phyloP scores from a whole-genome alignment of 1,140 invertebrate species.

The Proales similis region DNA sequence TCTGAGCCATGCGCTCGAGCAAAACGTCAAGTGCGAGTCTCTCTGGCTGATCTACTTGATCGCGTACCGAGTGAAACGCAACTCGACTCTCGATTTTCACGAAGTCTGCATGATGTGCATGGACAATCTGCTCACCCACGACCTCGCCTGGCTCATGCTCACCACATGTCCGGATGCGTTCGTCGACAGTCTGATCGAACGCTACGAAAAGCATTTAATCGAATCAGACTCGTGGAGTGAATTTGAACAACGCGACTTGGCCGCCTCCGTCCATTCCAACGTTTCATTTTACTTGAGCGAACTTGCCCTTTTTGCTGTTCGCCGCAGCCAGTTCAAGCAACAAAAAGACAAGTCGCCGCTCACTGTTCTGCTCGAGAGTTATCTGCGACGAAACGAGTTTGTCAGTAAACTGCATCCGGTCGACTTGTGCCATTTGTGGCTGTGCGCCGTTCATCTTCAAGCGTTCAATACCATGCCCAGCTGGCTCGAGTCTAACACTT shows the following conservation, averaged over 20 bases:
- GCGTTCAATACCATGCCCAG: conserved; percentile 10
- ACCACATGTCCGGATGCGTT: conserved; percentile 19
- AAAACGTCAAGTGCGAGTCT: conserved; percentile 8
- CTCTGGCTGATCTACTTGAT: conserved; percentile 17
- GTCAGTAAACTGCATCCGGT: conserved; percentile 6
- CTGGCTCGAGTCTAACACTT: neutral
- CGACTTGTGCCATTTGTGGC: conserved; percentile 13
- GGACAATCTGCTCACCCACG: conserved; percentile 29
- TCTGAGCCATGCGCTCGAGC: conserved; percentile 11
- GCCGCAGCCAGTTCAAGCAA: no score
- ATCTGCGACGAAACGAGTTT: no score
- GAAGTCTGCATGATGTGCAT: conserved; percentile 28
- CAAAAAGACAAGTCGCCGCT: no score
- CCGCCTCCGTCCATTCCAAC: no score
- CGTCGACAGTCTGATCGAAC: conserved; percentile 7
- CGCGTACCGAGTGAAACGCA: conserved; percentile 7
- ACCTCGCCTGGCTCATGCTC: conserved; percentile 27
- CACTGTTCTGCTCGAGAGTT: no score
- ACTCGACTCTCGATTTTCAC: conserved; percentile 21
- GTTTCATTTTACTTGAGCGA: no score
- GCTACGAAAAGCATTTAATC: conserved; percentile 29
- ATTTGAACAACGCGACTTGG: conserved; percentile 13
- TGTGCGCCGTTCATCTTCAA: conserved; percentile 15
- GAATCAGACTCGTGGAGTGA: conserved; percentile 1
- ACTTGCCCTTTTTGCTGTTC: no score